phyloP scores from a whole-genome alignment of 2,888 invertebrate species.

The Gymnosoma rotundatum region DNA sequence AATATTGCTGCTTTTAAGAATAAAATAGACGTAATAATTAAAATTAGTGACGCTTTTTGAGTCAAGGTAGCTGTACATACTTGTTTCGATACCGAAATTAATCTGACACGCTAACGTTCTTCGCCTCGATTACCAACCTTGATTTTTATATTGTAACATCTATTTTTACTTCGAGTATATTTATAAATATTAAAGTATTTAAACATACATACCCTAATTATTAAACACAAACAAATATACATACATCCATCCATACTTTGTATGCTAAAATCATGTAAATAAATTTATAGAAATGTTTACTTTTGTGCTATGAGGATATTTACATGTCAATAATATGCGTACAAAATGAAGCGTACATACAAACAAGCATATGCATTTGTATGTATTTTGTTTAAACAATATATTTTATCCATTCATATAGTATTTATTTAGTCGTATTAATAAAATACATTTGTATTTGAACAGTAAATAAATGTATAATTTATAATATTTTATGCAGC shows the following conservation, averaged over 20 bases:
- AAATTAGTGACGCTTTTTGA: too few relatives aligned
- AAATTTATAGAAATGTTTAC: neutral
- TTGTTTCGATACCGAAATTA: too few relatives aligned
- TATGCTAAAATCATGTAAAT: neutral
- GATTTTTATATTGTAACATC: too few relatives aligned
- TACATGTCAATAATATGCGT: neutral
- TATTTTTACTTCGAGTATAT: too few relatives aligned
- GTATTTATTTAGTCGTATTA: constrained; percentile 10
- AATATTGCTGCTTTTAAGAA: too few relatives aligned
- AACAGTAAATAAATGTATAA: constrained; percentile 36
- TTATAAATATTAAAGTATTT: too few relatives aligned
- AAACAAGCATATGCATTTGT: neutral
- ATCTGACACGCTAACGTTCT: too few relatives aligned
- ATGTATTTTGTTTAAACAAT: constrained; percentile 9
- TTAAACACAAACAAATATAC: neutral
- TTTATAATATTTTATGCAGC: constrained; percentile 52
- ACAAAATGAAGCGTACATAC: neutral
- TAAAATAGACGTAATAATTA: too few relatives aligned
- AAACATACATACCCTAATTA: too few relatives aligned
- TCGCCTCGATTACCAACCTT: too few relatives aligned
- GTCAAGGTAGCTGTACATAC: too few relatives aligned
- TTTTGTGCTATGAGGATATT: too few relatives aligned
- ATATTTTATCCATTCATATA: constrained; percentile 16
- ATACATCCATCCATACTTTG: neutral
- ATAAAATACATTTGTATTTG: constrained; percentile 15